phyloP scores from a whole-genome alignment of 2,888 invertebrate species.

The Helleia helle region DNA sequence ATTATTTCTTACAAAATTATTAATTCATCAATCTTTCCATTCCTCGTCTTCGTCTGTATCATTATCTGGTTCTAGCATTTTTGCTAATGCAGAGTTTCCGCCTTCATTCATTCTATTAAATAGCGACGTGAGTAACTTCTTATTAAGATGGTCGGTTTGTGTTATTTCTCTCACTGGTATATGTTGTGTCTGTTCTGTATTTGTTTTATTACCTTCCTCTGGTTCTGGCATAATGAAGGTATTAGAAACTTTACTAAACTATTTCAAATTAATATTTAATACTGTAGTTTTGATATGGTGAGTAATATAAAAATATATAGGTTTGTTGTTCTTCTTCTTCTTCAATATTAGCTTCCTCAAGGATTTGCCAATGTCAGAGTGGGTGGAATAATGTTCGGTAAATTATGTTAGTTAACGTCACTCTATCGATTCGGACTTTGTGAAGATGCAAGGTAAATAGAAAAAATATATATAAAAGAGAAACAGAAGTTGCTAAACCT shows the following conservation, averaged over 20 bases:
- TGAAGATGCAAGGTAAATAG: no score
- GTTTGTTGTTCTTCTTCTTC: no score
- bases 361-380: no score
- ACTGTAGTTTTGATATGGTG: no score
- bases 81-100: conserved; percentile 38
- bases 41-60: conserved; percentile 41
- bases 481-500: no score
- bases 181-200: conserved; percentile 29
- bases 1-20: not conserved
- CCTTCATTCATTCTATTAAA: conserved; percentile 74
- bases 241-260: not conserved
- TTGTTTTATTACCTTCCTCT: conserved; percentile 31
- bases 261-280: no score
- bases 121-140: conserved; percentile 76
- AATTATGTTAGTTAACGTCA: no score
- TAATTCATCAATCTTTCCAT: conserved; percentile 32
- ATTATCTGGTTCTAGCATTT: conserved; percentile 47
- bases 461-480: no score
- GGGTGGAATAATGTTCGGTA: no score
- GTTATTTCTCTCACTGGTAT: conserved; percentile 65
- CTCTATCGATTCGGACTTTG: no score
- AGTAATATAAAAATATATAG: no score
- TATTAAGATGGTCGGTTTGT: conserved; percentile 79
- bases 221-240: conserved; percentile 44
- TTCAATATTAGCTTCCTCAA: no score